Base-by-base conservation (phyloP, 1,140 invertebrate genomes). In the Cyphomyrmex costatus region DNA sequence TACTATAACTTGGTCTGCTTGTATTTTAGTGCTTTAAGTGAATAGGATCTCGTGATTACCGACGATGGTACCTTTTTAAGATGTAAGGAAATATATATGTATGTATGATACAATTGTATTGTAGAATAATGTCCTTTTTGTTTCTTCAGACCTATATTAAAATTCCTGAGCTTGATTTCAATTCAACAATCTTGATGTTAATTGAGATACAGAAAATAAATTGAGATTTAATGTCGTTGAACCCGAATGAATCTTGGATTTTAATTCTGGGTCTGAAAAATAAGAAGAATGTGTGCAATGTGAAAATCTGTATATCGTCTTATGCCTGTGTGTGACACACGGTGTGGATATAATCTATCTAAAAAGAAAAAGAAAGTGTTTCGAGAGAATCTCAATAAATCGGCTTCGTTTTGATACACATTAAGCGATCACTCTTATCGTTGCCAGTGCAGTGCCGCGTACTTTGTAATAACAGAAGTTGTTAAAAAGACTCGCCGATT, bases 141-240 rank as follows among this genome's bases (percentile, higher is more conserved):
- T 86, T 89, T 65, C 21, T 83, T 86, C 88, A 86, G 88, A 88
- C 84, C 88, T 89, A 16, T 36, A 63, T 89, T 89, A 86, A 89
- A 86, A 88, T 89, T 83, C 77, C 42, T 73, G 33, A 77, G 68
- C 65, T 86, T 82, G 24, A 63, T 86, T 89, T 86, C 51, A 60
- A 68, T 89, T 89, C 87, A 89, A 86, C 87, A 87, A 88, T 89
- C 49, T 89, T 89, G 87, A 88, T 89, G 71, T 89, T 49, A 56
- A 60, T 63, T 16, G 19, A 76, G 5, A 60, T 46, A 27, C 16
- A 3, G 66, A n/a, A 70, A 78, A 86, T 12, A 77, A 51, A 82
- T 14, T 58, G 60, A 65, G 77, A 71, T 88, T 88, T 88, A 86
- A 88, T n/a, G 58, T 89, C 87, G 87, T 77, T 86, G 87, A 89